Evolutionary conservation across 2,797 vertebrate species (phyloP).

Genomic region (Karalla daura): DNA sequence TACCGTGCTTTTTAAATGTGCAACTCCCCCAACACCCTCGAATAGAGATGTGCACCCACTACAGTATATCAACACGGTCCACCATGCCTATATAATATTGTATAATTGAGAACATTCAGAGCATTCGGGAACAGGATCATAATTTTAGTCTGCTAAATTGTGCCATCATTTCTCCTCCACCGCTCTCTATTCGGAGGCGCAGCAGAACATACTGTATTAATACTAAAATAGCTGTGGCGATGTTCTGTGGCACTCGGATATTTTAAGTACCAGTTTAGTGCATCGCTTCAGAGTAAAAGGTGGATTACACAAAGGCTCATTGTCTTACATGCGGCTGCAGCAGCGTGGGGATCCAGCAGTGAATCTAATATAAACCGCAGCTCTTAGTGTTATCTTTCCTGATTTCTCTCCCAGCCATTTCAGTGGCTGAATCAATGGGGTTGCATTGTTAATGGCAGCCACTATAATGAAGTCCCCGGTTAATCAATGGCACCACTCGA

Average conservation of each 20-base stretch:
- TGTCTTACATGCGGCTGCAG: constrained; percentile 60
- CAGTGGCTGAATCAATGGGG: constrained; percentile 76
- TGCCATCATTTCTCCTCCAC: not conserved
- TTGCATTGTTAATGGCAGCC: constrained; percentile 79
- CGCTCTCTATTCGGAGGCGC: constrained; percentile 34
- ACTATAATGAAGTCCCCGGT: constrained; percentile 80
- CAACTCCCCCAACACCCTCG: not conserved
- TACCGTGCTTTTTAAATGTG: too few species aligned
- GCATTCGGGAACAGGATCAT: constrained; percentile 4
- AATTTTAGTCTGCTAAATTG: not conserved
- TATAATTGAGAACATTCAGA: not conserved
- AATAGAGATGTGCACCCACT: constrained; percentile 14
- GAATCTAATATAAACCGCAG: constrained; percentile 63
- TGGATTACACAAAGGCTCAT: constrained; percentile 58
- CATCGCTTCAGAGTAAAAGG: constrained; percentile 41
- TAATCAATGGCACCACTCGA: constrained; percentile 80
- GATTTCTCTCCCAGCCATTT: constrained; percentile 74
- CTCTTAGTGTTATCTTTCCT: constrained; percentile 70
- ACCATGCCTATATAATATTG: not conserved
- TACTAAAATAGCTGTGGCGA: constrained; percentile 57
- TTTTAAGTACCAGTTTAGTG: constrained; percentile 61
- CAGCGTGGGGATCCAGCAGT: constrained; percentile 61
- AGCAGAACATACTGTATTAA: constrained; percentile 44
- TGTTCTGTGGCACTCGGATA: constrained; percentile 55
- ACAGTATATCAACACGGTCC: not conserved